These are phyloP conservation scores for Schizotus pectinicornis DNA, from an alignment of 2,888 invertebrate species.

Conservation along the genomic window DNA sequence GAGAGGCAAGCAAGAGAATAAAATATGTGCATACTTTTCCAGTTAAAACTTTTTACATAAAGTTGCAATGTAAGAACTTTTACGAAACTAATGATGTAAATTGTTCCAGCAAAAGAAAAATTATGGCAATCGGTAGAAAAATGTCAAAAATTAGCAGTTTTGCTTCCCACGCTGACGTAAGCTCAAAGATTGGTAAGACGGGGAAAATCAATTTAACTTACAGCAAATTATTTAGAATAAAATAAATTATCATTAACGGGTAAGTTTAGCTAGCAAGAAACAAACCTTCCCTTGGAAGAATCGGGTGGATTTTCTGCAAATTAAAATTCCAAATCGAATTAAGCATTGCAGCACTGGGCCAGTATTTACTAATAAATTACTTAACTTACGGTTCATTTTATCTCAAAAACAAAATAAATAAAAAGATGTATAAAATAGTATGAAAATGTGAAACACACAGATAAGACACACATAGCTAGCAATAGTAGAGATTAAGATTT, in stretches of 20 bases:
- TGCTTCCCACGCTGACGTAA: no score
- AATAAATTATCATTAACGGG: slow-evolving; percentile 21
- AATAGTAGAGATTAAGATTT: no score
- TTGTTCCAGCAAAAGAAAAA: no score
- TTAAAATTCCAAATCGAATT: slow-evolving; percentile 44
- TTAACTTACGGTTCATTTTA: neutral
- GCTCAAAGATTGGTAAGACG: no score
- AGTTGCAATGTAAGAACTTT: no score
- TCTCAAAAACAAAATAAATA: neutral
- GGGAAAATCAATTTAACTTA: neutral
- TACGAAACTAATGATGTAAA: no score
- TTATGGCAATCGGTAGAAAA: no score
- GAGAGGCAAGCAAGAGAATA: no score
- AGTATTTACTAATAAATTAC: neutral
- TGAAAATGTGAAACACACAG: neutral
- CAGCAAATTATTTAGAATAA: neutral
- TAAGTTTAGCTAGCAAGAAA: slow-evolving; percentile 38
- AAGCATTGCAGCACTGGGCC: slow-evolving; percentile 6
- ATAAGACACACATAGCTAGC: no score
- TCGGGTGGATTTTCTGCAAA: slow-evolving; percentile 58
- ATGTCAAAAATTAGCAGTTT: no score
- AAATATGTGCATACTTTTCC: no score
- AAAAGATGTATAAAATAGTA: neutral
- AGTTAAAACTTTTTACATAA: no score
- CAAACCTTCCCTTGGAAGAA: slow-evolving; percentile 60